Base-by-base conservation (phyloP, 1,140 invertebrate species). In the Micrasema longulum region DNA sequence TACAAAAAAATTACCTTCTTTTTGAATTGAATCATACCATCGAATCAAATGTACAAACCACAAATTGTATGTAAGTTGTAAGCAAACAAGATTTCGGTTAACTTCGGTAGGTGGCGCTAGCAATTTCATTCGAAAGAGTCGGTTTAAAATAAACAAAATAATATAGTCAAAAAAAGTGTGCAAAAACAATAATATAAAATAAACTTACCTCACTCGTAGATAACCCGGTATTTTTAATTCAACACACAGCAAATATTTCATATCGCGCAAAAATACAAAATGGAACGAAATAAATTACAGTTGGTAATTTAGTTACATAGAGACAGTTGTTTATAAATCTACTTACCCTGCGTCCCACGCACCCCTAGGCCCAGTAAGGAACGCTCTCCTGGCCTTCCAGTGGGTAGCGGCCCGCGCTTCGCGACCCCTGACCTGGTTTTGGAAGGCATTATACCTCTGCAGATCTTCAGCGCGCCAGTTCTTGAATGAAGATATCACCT, bases 291-390 rank as follows among this genome's bases (percentile, higher is more conserved):
- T 22, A 50, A 50, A 50, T n/a, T n/a, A 50, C 2, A 41, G 12
- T 38, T 38, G 12, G 6, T 7, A 38, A 38, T 38, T 7, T 12
- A 38, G 12, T 38, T 12, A 38, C 36, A 38, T 12, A 41, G 6
- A 47, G n/a, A 31, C n/a, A 47, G 14, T 12, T 45, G 41, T n/a
- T n/a, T n/a, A n/a, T 5, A 45, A 16, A 0, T 53, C 26, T 5
- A 76, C 83, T 84, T 76, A 86, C 85, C 83, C 84, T 64, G 79
- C 79, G 74, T 77, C 81, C 89, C 89, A 90, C 11, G 88, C 84
- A 50, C 89, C 89, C 66, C 88, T 78, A 23, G 87, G 85, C 60
- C 88, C 87, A 26, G 80, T 85, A 69, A 90, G 84, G 70, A 86
- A 83, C 69, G 82, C 77, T 75, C 88, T 86, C 41, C 83, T 80